A percentile compares a stretch with the other conserved stretches of the same genome.
Conservation (phyloP, 2,888 invertebrate genomes). For the Drosophila paranaensis region DNA sequence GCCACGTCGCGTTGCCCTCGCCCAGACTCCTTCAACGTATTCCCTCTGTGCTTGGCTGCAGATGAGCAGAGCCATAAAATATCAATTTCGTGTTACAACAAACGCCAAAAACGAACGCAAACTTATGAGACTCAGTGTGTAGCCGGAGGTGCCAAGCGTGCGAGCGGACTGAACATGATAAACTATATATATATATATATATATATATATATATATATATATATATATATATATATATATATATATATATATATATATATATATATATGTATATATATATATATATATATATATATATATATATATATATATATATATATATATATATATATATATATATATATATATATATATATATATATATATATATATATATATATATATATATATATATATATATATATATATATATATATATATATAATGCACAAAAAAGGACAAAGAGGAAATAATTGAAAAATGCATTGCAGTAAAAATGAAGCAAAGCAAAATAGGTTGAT, state of each 20-base stretch:
- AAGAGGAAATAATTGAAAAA: constrained; percentile 65
- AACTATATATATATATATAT: too few species aligned
- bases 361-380: neutral
- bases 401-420: constrained; percentile 48
- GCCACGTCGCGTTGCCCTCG: neutral
- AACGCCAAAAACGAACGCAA: constrained; percentile 73
- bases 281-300: too few species aligned
- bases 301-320: too few species aligned
- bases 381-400: neutral
- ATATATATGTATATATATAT: too few species aligned
- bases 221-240: too few species aligned
- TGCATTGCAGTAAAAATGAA: constrained; percentile 72
- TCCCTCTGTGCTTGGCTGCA: constrained; percentile 42
- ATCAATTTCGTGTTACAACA: constrained; percentile 79
- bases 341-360: constrained; percentile 11
- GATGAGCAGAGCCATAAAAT: constrained; percentile 78
- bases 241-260: too few species aligned
- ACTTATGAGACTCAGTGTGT: constrained; percentile 65
- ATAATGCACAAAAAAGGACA: constrained; percentile 43
- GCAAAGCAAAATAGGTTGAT: constrained; percentile 42
- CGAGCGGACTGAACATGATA: constrained; percentile 26
- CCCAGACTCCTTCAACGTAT: neutral
- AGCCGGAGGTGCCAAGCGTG: constrained; percentile 29
- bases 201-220: too few species aligned
- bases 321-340: neutral